Base-by-base conservation (phyloP, 2,113 vertebrate genomes). In the Romanogobio albipinnatus region DNA sequence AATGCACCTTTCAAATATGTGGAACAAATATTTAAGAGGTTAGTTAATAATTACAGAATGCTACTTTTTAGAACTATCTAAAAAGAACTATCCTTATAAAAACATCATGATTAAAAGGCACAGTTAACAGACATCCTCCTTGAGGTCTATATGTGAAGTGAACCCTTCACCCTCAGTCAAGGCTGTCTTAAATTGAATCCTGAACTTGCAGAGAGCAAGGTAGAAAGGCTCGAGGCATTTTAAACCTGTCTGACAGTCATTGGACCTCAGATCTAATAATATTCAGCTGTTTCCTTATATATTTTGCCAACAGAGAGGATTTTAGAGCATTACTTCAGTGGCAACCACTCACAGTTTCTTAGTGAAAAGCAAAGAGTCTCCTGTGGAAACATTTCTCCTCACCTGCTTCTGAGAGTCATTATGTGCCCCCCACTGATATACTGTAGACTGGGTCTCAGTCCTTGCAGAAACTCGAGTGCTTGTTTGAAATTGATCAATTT, bases 401-500 rank as follows among this genome's bases (percentile, higher is more conserved):
- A 78, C 76, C 76, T 61, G 76, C 22, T 43, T 58, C 75, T 11
- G 75, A 51, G 47, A 56, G 51, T 59, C 53, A 78, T 78, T 78
- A 78, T 9, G 53, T 61, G 53, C 75, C 76, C 33, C 76, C 76
- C 36, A 15, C 33, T 78, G 76, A 78, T 78, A n/a, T 77, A n/a
- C 76, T 59, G 76, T 78, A 78, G 51, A 24, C 76, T 56, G 9
- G 19, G 53, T 59, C 76, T 22, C 56, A 59, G 76, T 39, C 76
- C 76, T 78, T 22, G 22, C 33, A 7, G 53, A 78, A 78, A 78
- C 76, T 78, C 53, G 11, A 78, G 76, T 39, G 56, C 76, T 78
- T 78, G 76, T 78, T 78, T 78, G 36, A 78, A 78, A 78, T 78
- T 43, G 56, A 78, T 61, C 76, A 78, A 59, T 78, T 78, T 78